A percentile compares a stretch with the other conserved stretches of the same genome.
phyloP scores from a whole-genome alignment of 2,113 vertebrate species.

The Ptychochromis oligacanthus region DNA sequence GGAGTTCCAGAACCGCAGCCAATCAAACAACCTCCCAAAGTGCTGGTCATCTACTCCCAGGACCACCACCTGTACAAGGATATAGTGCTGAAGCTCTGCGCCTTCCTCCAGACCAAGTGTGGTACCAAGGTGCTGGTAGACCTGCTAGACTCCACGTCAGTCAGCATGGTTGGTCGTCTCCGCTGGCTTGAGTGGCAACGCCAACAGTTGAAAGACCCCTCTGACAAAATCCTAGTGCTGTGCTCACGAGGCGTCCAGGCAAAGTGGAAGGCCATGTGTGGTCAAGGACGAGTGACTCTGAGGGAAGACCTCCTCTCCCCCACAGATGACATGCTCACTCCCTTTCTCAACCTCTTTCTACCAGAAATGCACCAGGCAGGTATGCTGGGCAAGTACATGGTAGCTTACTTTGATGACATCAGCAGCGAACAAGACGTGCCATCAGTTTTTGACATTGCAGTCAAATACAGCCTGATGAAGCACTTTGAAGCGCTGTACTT shows the following conservation, averaged over 20 bases:
- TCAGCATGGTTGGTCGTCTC: constrained; percentile 85
- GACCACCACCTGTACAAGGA: constrained; percentile 90
- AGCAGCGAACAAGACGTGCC: constrained; percentile 84
- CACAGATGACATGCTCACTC: constrained; percentile 88
- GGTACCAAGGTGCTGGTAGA: constrained; percentile 91
- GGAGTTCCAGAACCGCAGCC: background rate
- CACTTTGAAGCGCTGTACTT: constrained; percentile 94
- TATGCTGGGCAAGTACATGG: constrained; percentile 88
- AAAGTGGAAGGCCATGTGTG: constrained; percentile 93
- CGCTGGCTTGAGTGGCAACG: constrained; percentile 91
- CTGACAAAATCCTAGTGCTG: constrained; percentile 89
- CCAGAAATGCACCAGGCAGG: constrained; percentile 89
- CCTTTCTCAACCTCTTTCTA: constrained; percentile 89
- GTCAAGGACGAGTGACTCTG: constrained; percentile 76
- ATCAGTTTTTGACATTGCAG: constrained; percentile 85
- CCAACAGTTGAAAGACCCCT: constrained; percentile 80
- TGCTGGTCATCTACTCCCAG: constrained; percentile 91
- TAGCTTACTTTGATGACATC: constrained; percentile 92
- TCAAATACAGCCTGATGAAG: constrained; percentile 90
- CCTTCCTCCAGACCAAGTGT: constrained; percentile 89
- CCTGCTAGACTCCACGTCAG: constrained; percentile 83
- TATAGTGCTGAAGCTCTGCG: constrained; percentile 89
- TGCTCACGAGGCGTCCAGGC: constrained; percentile 91
- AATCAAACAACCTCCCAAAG: constrained; percentile 70
- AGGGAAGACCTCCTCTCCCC: constrained; percentile 84